Conservation (phyloP, 2,888 invertebrate genomes). For the Incurvaria masculella region DNA sequence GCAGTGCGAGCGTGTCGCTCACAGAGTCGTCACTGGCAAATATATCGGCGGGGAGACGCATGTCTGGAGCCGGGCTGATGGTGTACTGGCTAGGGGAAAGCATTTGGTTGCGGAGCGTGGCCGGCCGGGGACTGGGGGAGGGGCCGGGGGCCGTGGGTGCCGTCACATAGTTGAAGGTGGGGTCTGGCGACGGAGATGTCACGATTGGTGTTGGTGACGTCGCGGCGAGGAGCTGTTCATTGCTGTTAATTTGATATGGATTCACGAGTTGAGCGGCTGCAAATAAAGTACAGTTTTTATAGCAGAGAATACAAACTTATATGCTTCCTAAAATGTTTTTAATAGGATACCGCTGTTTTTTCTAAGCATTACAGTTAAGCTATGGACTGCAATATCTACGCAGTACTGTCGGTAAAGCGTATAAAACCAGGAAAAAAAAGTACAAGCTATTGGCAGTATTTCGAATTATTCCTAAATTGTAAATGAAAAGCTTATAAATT, state of each 20-base stretch:
- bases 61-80: constrained; percentile 39
- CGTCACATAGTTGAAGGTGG: constrained; percentile 20
- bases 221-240: constrained; percentile 22
- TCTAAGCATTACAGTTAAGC: too few relatives aligned
- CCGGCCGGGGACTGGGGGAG: constrained; percentile 22
- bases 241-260: background rate
- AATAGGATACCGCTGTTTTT: too few relatives aligned
- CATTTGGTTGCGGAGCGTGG: constrained; percentile 23
- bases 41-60: constrained; percentile 47
- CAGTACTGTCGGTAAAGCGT: too few relatives aligned
- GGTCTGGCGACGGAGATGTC: constrained; percentile 22
- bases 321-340: too few relatives aligned
- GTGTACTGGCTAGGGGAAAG: constrained; percentile 28
- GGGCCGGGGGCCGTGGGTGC: constrained; percentile 25
- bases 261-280: background rate
- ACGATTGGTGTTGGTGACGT: constrained; percentile 27
- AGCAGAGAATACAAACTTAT: too few relatives aligned
- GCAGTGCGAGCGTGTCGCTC: constrained; percentile 36
- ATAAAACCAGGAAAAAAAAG: too few relatives aligned
- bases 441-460: too few relatives aligned
- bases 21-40: constrained; percentile 46
- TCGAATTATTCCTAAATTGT: too few relatives aligned
- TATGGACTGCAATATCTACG: too few relatives aligned
- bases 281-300: too few relatives aligned
- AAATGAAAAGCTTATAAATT: too few relatives aligned